Evolutionary conservation across 92 coral and sea anemone species (phyloP).

Genomic region (Meandrina meandrites): DNA sequence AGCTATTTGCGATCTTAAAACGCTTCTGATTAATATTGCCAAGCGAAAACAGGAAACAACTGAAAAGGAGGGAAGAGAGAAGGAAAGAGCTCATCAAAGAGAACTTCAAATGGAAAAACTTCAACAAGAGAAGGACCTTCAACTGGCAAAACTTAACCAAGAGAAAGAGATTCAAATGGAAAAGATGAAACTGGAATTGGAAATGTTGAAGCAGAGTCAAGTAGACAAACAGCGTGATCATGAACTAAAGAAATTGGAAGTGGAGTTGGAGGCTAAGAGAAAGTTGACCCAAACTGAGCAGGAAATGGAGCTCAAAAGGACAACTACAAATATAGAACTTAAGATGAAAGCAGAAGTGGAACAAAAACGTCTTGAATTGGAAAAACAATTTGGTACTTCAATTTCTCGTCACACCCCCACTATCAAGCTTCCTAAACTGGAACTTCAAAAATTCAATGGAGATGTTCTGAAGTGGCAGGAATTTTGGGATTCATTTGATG

Average conservation of each 20-base stretch:
- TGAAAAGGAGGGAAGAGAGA: neutral
- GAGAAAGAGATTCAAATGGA: conserved; percentile 17
- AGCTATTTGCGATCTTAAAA: no score
- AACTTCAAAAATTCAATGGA: conserved; percentile 27
- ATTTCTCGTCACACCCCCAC: neutral
- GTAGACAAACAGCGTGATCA: neutral
- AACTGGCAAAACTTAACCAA: neutral
- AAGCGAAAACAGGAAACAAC: conserved; percentile 4
- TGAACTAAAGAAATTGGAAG: no score
- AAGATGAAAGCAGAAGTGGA: no score
- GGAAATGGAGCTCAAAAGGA: no score
- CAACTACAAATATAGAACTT: no score
- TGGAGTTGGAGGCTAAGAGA: no score
- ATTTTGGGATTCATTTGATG: no score
- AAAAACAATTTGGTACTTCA: no score
- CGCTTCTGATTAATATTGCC: no score
- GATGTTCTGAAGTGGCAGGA: no score
- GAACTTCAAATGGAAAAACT: conserved; percentile 6
- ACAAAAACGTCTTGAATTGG: no score
- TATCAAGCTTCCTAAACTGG: conserved; percentile 32
- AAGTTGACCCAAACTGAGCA: no score
- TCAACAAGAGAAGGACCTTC: conserved; percentile 8
- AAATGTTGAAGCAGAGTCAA: conserved; percentile 15
- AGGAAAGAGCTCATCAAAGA: neutral
- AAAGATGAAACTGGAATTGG: neutral